Evolutionary conservation across 2,113 vertebrate genomes (phyloP).

Genomic region (Halcyon senegalensis): DNA sequence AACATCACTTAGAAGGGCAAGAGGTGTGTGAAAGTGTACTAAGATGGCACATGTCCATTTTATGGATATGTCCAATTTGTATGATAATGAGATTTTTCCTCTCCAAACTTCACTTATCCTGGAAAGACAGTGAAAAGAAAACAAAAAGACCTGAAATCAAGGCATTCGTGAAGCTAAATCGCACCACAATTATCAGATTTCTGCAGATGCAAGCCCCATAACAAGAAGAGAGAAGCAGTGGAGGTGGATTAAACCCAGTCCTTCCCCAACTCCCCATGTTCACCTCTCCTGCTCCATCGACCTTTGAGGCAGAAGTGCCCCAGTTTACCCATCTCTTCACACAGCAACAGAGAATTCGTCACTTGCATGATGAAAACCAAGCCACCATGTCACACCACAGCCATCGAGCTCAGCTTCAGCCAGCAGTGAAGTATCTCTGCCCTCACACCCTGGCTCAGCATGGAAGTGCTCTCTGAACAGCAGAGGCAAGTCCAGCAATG

Average conservation of each 20-base stretch:
- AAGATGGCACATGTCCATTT: not conserved
- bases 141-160: not conserved
- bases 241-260: not conserved
- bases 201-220: not conserved
- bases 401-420: not conserved
- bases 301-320: not conserved
- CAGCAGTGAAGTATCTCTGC: not conserved
- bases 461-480: not conserved
- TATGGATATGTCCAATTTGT: not conserved
- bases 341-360: not conserved
- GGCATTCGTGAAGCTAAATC: not conserved
- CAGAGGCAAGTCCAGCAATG: not conserved
- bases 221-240: not conserved
- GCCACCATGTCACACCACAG: accelerated
- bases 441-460: not conserved
- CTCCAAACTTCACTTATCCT: not conserved
- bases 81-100: not conserved
- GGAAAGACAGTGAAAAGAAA: not conserved
- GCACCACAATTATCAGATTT: not conserved
- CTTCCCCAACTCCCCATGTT: accelerated
- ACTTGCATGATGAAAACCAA: not conserved
- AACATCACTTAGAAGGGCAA: not conserved
- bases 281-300: not conserved
- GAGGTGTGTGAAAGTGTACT: not conserved
- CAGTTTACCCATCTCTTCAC: not conserved